Conservation (phyloP, 35 echinoderm and acorn worm genomes). For the Eucidaris tribuloides region DNA sequence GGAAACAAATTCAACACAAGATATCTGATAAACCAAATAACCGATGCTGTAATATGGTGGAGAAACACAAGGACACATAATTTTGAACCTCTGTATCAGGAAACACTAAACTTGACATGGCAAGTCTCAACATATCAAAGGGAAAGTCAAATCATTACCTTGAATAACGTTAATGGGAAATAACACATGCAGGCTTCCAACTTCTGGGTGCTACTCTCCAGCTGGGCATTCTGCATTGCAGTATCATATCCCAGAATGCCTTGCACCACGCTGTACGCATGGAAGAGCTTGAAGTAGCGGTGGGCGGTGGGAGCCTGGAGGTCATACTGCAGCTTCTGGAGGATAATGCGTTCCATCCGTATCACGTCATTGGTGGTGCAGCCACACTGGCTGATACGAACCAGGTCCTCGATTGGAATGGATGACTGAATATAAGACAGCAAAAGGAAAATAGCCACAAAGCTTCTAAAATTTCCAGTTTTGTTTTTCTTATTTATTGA, state of each 20-base stretch:
- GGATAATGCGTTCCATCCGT: constrained; percentile 82
- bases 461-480: too few relatives aligned
- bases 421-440: constrained; percentile 35
- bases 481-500: too few relatives aligned
- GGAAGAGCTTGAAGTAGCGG: constrained; percentile 70
- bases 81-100: neutral
- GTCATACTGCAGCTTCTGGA: constrained; percentile 59
- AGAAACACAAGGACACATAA: neutral
- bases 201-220: constrained; percentile 49
- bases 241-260: constrained; percentile 6
- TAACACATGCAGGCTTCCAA: constrained; percentile 75
- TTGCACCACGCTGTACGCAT: constrained; percentile 65
- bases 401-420: constrained; percentile 67
- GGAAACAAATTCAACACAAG: neutral
- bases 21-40: neutral
- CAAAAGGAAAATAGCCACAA: too few relatives aligned
- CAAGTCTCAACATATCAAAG: neutral
- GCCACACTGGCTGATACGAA: constrained; percentile 87
- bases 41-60: neutral
- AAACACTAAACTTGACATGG: neutral
- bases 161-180: constrained; percentile 70
- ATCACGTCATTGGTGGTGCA: constrained; percentile 65
- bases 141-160: constrained; percentile 29
- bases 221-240: constrained; percentile 38
- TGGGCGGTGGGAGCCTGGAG: constrained; percentile 59